Evolutionary conservation across 2,113 vertebrate species (phyloP).

Genomic region (Otocyon megalotis): DNA sequence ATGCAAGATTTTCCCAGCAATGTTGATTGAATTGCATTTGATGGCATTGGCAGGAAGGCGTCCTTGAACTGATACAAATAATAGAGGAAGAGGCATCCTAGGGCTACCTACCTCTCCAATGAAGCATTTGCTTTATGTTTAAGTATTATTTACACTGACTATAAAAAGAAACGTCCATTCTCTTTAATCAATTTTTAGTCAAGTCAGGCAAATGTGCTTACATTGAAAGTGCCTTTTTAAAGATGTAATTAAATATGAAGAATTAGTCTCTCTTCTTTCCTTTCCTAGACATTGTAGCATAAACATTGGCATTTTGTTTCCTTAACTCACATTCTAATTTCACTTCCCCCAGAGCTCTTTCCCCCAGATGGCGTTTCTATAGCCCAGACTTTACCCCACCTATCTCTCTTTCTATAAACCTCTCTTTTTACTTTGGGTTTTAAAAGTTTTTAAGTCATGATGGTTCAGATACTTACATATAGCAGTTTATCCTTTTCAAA

Average conservation of each 20-base stretch:
- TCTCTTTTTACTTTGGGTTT: slow-evolving; percentile 12
- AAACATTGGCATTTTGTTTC: not conserved
- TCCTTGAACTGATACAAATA: not conserved
- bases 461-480: not conserved
- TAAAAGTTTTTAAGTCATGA: not conserved
- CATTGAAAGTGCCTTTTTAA: slow-evolving; percentile 63
- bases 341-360: not conserved
- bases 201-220: slow-evolving; percentile 50
- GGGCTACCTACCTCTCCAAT: not conserved
- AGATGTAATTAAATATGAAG: slow-evolving; percentile 60
- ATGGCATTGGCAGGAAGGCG: not conserved
- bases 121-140: slow-evolving; percentile 1
- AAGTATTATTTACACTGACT: slow-evolving; percentile 21
- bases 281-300: slow-evolving; percentile 39
- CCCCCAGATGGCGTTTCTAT: not conserved
- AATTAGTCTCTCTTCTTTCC: slow-evolving; percentile 66
- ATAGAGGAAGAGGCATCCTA: not conserved
- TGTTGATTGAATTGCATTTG: not conserved
- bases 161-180: not conserved
- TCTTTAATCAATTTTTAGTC: slow-evolving; percentile 42
- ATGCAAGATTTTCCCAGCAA: not conserved
- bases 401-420: not conserved
- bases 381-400: not conserved
- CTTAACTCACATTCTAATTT: slow-evolving; percentile 7
- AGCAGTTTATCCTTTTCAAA: not conserved